phyloP scores from a whole-genome alignment of 2,888 invertebrate genomes.

The Pyrochroa serraticornis region DNA sequence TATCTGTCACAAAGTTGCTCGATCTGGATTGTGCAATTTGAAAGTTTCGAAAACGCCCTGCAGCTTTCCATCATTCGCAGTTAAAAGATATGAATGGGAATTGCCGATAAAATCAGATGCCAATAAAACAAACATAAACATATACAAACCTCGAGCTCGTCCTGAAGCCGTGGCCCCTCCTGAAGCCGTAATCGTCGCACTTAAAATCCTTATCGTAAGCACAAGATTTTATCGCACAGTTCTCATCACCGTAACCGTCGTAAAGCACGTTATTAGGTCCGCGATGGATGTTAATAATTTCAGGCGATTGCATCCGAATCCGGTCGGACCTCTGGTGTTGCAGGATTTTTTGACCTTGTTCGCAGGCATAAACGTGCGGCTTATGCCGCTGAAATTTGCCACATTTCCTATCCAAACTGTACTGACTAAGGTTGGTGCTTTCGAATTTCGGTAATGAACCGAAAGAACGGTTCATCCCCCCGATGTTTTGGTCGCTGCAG shows the following conservation, averaged over 20 bases:
- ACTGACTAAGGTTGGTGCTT: conserved; percentile 52
- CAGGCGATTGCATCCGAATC: conserved; percentile 52
- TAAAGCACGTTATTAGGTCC: conserved; percentile 48
- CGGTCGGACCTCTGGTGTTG: conserved; percentile 14
- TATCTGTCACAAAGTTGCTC: not conserved
- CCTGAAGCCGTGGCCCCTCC: conserved; percentile 47
- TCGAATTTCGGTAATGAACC: conserved; percentile 51
- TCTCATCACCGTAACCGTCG: conserved; percentile 48
- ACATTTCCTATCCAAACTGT: conserved; percentile 58
- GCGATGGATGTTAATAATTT: conserved; percentile 56
- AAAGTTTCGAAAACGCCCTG: conserved; percentile 1
- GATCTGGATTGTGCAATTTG: not conserved
- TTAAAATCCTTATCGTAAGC: conserved; percentile 50
- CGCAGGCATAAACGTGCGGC: conserved; percentile 57
- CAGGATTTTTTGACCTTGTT: conserved; percentile 48
- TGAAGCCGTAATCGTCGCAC: conserved; percentile 54
- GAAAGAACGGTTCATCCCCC: conserved; percentile 45
- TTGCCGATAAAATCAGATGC: not conserved
- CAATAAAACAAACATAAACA: conserved; percentile 2
- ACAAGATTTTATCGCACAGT: conserved; percentile 47
- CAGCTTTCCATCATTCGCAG: not conserved
- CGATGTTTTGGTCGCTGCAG: conserved; percentile 47
- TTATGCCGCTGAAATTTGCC: conserved; percentile 33
- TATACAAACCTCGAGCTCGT: conserved; percentile 42
- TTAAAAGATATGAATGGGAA: not conserved